Base-by-base conservation (phyloP, 2,797 vertebrate species). In the Scomberomorus guttatus region DNA sequence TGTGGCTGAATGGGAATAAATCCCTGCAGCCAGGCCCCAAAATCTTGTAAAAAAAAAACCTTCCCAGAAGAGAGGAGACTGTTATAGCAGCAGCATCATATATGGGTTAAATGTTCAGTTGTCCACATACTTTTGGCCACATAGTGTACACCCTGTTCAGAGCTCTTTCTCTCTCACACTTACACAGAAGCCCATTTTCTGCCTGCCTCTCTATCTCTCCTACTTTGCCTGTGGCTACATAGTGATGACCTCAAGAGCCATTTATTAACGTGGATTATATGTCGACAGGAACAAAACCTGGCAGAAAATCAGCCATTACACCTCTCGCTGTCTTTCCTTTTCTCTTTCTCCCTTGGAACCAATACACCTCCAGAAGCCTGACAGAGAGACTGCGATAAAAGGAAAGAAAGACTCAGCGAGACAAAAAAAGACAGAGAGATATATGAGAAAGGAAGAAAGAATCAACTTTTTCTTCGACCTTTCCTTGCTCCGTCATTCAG, bases 191-290 rank as follows among this genome's bases (percentile, higher is more conserved):
- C 67, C 52, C 52, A 51, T 74, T 82, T 77, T 63, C 55, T 64
- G 57, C 57, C 22, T 72, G 60, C 57, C 22, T 72, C 67, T 69
- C 4, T 57, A 64, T 75, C 57, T 44, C 70, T 57, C 48, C 59
- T 27, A 4, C 44, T 72, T 61, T 62, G 60, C 57, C 22, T 72
- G 60, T 54, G 6, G 81, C 80, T 64, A 56, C 72, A 63, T 62
- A 50, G 64, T 63, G 80, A 86, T 74, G 70, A 87, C 83, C 79
- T 82, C 74, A 64, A 64, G 34, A 75, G 70, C 50, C 85, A 85
- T 87, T 90, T 90, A 91, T 89, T 89, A 88, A 86, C 82, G 82
- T 89, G 83, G 88, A 90, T 90, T 87, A 85, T 62, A 72, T 85
- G 81, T 90, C 70, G 3, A 80, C 82, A 68, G 29, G 72, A 59